A percentile compares a stretch with the other conserved stretches of the same genome.
Conservation (phyloP, 2,888 invertebrate genomes). For the Osedax fenrisi region DNA sequence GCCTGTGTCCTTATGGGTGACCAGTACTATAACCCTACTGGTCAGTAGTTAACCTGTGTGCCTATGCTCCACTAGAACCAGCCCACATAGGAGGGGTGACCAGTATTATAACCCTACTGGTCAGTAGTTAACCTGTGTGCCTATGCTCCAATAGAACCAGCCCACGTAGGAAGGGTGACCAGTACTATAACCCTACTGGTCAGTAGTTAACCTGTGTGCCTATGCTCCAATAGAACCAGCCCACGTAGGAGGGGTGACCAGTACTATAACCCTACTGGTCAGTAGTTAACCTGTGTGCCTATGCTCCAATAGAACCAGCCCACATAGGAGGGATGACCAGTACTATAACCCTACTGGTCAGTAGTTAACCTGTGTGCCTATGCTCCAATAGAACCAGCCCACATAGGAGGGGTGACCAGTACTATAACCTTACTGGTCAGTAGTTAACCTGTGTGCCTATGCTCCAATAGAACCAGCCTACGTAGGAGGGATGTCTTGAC, state of each 20-base stretch:
- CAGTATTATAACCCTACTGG: no score
- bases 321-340: constrained; percentile 93
- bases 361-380: constrained; percentile 97
- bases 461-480: constrained; percentile 98
- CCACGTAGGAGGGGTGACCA: constrained; percentile 95
- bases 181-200: no score
- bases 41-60: no score
- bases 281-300: constrained; percentile 95
- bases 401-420: constrained; percentile 96
- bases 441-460: constrained; percentile 76
- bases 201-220: constrained; percentile 98
- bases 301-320: constrained; percentile 99
- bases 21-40: no score
- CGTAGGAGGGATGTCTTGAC: constrained; percentile 87
- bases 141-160: constrained; percentile 97
- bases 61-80: constrained; percentile 99
- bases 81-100: constrained; percentile 87
- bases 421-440: no score
- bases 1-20: no score
- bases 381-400: constrained; percentile 97
- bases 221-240: constrained; percentile 97
- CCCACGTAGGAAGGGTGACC: constrained; percentile 96
- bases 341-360: no score
- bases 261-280: no score
- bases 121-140: constrained; percentile 97